Conservation (phyloP, 2,888 invertebrate species). For the Alviniconcha strummeri region DNA sequence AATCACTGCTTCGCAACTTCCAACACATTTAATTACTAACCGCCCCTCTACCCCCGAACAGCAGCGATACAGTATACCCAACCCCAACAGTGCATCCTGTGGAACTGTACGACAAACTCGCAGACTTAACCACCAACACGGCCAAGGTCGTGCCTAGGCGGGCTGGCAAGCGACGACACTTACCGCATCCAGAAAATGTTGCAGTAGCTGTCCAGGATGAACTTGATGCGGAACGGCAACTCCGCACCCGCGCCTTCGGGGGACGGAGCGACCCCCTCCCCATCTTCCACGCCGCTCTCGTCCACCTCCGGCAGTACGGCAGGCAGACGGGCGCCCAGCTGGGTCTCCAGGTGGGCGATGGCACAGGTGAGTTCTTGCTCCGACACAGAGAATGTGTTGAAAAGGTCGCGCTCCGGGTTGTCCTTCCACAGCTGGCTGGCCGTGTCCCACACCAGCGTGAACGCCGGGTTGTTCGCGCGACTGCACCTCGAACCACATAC, state of each 20-base stretch:
- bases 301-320: neutral
- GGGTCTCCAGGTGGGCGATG: slow-evolving; percentile 63
- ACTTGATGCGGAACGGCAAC: slow-evolving; percentile 61
- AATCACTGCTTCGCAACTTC: neutral
- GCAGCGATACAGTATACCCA: no score
- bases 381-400: slow-evolving; percentile 65
- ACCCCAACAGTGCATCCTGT: no score
- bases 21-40: neutral
- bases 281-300: neutral
- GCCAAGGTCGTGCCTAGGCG: no score
- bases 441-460: slow-evolving; percentile 37
- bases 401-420: slow-evolving; percentile 64
- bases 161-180: slow-evolving; percentile 30
- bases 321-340: slow-evolving; percentile 49
- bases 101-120: no score
- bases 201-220: slow-evolving; percentile 67
- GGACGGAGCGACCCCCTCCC: neutral
- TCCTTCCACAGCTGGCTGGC: slow-evolving; percentile 61
- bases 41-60: no score
- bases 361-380: slow-evolving; percentile 64
- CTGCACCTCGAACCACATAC: neutral
- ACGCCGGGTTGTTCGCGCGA: neutral
- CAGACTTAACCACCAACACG: no score
- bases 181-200: slow-evolving; percentile 67
- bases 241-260: slow-evolving; percentile 24